Evolutionary conservation across 2,113 vertebrate species (phyloP), one percentile per base, ranked within the genome.

Genomic region (Jacana jacana): DNA sequence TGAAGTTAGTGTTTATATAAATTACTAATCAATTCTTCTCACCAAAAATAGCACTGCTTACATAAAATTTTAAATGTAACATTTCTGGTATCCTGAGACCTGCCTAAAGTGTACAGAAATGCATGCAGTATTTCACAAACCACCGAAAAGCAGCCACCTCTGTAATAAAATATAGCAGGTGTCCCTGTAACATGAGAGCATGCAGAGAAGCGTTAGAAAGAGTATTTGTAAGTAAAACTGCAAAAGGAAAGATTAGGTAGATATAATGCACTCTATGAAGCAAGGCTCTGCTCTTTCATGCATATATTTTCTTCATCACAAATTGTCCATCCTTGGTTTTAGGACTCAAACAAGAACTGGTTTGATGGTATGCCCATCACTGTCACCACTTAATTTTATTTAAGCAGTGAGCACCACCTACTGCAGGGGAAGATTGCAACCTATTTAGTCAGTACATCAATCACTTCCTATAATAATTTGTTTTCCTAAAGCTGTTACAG

Each of bases 381-480:
- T 91, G 65, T 95, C 77, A 75, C 77, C 75, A 28, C 57, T 88
- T 96, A 86, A 85, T 94, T 89, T 96, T 96, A 92, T 83, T 96
- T 94, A 95, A 91, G 88, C 91, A 93, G 73, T 84, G 95, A 96
- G 90, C 88, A 95, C 95, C 93, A 95, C 95, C 93, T 97, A 96
- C 95, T 94, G 96, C 92, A 96, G 86, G 93, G 96, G 96, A 96
- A 91, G 91, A 94, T 55, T 95, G 86, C 88, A 94, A 92, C 80
- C 83, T 87, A 72, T 72, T 95, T 81, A 95, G 90, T 94, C 77
- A 86, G 82, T 81, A 57, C 72, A 95, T 96, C 92, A 94, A 91
- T 91, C 88, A 93, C 82, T 92, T 94, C 68, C 92, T 88, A 64
- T 86, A 93, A 81, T 81, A 81, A 93, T 93, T 95, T 92, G 25